Evolutionary conservation across 2,797 vertebrate genomes (phyloP).

Genomic region (Onychomys torridus): DNA sequence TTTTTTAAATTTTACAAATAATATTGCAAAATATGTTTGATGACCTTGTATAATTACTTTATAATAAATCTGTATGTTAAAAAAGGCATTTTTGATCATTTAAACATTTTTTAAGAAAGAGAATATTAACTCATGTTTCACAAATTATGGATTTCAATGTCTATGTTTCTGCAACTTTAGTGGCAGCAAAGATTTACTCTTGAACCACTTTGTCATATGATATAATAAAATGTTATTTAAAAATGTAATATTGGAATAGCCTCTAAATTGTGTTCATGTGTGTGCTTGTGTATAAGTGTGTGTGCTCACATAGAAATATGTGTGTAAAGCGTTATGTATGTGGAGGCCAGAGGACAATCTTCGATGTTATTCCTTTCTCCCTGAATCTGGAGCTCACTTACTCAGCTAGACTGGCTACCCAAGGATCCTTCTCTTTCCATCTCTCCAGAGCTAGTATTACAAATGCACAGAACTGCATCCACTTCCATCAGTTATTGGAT

Average conservation of each 20-base stretch:
- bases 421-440: not conserved
- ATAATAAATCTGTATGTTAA: not conserved
- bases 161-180: not conserved
- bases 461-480: no score
- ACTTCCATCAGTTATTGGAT: no score
- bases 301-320: not conserved
- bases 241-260: not conserved
- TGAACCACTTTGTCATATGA: constrained; percentile 19
- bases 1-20: constrained; percentile 36
- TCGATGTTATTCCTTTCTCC: not conserved
- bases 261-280: not conserved
- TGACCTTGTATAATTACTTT: not conserved
- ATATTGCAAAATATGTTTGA: not conserved
- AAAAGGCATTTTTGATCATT: not conserved
- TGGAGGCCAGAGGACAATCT: not conserved
- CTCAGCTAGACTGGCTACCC: not conserved
- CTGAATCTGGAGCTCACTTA: not conserved
- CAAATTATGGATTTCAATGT: not conserved
- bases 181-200: not conserved
- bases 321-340: not conserved
- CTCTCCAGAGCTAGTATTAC: not conserved
- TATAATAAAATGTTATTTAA: not conserved
- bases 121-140: not conserved
- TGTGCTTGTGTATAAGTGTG: not conserved
- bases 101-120: not conserved